Percentiles rank a stretch among this genome's conserved stretches.
Conservation (phyloP, 2,113 vertebrate genomes). For the Todiramphus chloris region DNA sequence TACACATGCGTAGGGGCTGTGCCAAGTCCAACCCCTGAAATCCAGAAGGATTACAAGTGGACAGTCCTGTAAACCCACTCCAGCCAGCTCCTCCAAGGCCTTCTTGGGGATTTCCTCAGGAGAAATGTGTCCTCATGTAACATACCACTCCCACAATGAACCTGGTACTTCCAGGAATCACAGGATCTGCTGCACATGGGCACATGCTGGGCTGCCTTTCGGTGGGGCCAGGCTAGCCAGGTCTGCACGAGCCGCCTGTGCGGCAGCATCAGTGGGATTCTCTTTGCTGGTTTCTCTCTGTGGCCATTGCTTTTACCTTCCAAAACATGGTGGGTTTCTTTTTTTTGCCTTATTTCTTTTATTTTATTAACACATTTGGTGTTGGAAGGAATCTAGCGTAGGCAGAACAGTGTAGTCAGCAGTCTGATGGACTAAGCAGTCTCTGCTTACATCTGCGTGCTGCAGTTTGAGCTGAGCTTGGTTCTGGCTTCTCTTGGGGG, state of each 20-base stretch:
- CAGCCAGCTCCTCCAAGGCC: not conserved
- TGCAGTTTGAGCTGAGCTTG: not conserved
- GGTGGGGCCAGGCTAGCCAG: not conserved
- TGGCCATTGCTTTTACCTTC: not conserved
- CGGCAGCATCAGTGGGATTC: not conserved
- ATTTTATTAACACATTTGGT: not conserved
- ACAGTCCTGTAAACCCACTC: not conserved
- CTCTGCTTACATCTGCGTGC: not conserved
- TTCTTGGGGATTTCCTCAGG: not conserved
- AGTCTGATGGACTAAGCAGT: not conserved
- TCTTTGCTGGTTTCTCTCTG: not conserved
- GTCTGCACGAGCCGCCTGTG: not conserved
- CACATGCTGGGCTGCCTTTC: accelerated
- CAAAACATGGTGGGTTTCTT: not conserved
- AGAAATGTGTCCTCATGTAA: accelerated
- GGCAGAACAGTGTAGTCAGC: not conserved
- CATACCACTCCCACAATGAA: accelerated
- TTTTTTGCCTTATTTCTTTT: not conserved
- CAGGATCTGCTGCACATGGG: accelerated
- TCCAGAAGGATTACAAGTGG: not conserved
- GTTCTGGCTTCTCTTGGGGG: not conserved
- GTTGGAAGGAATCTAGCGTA: not conserved
- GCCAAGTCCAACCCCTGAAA: not conserved
- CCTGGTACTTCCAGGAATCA: not conserved
- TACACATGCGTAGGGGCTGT: not conserved